These are phyloP conservation scores for Zapornia atra DNA, from an alignment of 2,113 vertebrate genomes.

Conservation along the genomic window DNA sequence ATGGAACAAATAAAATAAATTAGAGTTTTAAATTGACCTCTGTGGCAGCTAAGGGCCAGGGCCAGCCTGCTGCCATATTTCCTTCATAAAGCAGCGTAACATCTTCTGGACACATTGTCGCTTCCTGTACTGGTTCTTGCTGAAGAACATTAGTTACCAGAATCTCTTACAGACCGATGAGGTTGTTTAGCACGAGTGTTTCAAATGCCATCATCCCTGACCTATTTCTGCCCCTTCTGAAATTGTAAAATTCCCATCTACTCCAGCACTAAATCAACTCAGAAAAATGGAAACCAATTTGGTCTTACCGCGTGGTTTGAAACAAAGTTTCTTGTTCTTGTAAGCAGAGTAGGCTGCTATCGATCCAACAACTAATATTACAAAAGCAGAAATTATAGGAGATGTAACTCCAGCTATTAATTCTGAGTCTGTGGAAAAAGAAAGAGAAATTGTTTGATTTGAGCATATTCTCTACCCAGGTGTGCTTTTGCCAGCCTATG, in stretches of 20 bases:
- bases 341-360: slow-evolving; percentile 43
- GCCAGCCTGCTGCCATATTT: neutral
- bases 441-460: neutral
- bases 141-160: neutral
- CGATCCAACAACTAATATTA: slow-evolving; percentile 57
- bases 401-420: slow-evolving; percentile 72
- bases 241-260: neutral
- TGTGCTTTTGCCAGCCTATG: neutral
- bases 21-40: neutral
- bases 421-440: slow-evolving; percentile 37
- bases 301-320: slow-evolving; percentile 45
- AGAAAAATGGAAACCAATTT: neutral
- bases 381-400: slow-evolving; percentile 67
- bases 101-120: neutral
- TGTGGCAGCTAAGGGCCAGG: neutral
- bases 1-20: neutral
- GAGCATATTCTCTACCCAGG: neutral
- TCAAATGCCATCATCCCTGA: neutral
- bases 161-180: neutral
- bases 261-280: neutral
- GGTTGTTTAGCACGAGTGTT: neutral
- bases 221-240: neutral
- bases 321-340: slow-evolving; percentile 55
- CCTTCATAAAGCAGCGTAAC: neutral
- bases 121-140: neutral